Conservation (phyloP, 2,888 invertebrate genomes). For the Plutella xylostella region DNA sequence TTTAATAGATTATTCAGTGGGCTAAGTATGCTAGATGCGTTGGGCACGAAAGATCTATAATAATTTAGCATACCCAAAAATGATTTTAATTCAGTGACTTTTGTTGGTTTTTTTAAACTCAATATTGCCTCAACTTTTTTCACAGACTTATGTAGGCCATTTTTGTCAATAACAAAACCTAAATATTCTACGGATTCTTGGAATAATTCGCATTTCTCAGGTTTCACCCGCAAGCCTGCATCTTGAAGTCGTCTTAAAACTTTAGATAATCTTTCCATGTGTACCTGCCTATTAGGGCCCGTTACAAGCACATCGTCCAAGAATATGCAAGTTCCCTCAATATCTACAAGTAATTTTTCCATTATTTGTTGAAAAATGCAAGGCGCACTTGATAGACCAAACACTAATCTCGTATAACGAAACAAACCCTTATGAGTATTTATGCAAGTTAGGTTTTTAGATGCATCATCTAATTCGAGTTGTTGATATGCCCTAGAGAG, state of each 20-base stretch:
- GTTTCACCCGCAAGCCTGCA: constrained; percentile 13
- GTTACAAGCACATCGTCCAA: constrained; percentile 13
- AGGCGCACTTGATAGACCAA: constrained; percentile 9
- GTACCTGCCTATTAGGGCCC: constrained; percentile 9
- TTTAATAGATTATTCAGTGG: no score
- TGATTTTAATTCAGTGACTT: neutral
- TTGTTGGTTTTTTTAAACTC: no score
- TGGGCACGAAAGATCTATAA: neutral
- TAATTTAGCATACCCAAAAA: neutral
- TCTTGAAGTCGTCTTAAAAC: constrained; percentile 10
- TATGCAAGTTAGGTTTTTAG: constrained; percentile 17
- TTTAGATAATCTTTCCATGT: constrained; percentile 12
- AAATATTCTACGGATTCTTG: constrained; percentile 10
- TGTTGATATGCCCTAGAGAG: neutral
- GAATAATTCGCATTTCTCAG: constrained; percentile 17
- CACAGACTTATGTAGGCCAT: constrained; percentile 8
- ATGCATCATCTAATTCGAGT: constrained; percentile 2
- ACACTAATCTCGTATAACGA: constrained; percentile 18
- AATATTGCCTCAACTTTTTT: no score
- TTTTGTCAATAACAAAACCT: constrained; percentile 13
- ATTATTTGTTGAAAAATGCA: neutral
- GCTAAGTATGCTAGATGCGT: neutral
- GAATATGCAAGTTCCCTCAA: neutral
- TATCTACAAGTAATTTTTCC: neutral
- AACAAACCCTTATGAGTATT: constrained; percentile 17